Conservation (phyloP, 2,113 vertebrate species). For the Antigone vipio region DNA sequence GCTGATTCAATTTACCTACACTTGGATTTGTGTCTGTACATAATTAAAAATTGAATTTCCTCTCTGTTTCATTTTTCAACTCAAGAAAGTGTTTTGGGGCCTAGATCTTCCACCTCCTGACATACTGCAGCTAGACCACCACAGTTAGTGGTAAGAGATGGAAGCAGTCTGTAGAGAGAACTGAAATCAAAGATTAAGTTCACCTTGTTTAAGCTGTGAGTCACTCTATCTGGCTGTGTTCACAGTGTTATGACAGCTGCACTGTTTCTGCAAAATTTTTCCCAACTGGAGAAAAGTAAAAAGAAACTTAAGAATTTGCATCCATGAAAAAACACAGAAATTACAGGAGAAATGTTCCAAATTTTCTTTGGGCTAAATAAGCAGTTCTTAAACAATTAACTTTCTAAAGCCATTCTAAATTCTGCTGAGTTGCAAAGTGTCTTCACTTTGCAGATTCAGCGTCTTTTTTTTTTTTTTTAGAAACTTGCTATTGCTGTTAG, state of each 20-base stretch:
- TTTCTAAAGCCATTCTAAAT: conserved; percentile 1
- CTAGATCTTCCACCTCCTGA: background rate
- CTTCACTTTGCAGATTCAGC: background rate
- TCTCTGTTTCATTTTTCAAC: background rate
- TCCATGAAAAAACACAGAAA: background rate
- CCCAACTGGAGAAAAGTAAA: background rate
- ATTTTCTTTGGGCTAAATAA: background rate
- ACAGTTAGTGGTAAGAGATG: background rate
- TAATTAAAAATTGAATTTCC: background rate
- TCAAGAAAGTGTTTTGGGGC: background rate
- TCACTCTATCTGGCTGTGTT: conserved; percentile 27
- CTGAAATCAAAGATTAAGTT: conserved; percentile 1
- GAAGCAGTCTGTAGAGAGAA: background rate
- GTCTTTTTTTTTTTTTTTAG: background rate
- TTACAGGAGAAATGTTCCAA: background rate
- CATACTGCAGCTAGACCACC: background rate
- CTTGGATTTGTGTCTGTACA: background rate
- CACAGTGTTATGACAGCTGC: conserved; percentile 39
- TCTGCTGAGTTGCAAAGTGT: conserved; percentile 5
- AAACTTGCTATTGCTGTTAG: background rate
- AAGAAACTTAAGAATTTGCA: background rate
- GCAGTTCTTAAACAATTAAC: conserved; percentile 25
- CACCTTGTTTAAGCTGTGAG: conserved; percentile 27
- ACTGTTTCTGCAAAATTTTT: conserved; percentile 5
- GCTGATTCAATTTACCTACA: background rate